Percentiles rank a stretch among this genome's conserved stretches.
Evolutionary conservation across 2,797 vertebrate species (phyloP).

Genomic region (Agapornis canus): DNA sequence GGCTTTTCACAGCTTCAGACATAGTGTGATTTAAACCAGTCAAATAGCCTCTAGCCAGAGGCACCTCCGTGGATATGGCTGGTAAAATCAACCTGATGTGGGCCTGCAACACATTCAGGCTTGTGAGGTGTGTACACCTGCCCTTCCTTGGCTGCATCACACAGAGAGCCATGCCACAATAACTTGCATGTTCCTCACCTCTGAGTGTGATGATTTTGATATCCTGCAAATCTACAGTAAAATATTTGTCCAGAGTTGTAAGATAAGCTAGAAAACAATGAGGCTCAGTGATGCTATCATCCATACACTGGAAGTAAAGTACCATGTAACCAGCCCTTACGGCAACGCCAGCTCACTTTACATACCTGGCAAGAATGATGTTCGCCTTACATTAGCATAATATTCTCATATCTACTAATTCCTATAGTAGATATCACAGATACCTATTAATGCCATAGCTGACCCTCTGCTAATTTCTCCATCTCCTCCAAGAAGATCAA

Average conservation of each 20-base stretch:
- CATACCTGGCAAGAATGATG: not conserved
- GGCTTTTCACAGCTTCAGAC: not conserved
- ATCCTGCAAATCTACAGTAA: not conserved
- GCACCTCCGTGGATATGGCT: not conserved
- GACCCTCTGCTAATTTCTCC: not conserved
- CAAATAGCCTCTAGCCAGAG: not conserved
- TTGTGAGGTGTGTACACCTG: not conserved
- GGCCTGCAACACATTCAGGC: not conserved
- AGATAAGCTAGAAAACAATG: not conserved
- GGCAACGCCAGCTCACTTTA: not conserved
- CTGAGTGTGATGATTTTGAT: not conserved
- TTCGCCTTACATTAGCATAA: not conserved
- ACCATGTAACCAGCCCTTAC: not conserved
- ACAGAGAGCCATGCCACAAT: not conserved
- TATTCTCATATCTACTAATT: not conserved
- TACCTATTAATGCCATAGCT: not conserved
- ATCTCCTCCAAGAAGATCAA: not conserved
- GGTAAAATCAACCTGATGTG: not conserved
- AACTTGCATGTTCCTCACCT: not conserved
- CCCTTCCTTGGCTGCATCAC: not conserved
- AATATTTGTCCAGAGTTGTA: not conserved
- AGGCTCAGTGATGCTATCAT: not conserved
- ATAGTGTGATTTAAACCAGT: not conserved
- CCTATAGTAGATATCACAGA: not conserved
- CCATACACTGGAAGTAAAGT: not conserved